Evolutionary conservation across 2,113 vertebrate species (phyloP).

Genomic region (Ammodytes marinus): DNA sequence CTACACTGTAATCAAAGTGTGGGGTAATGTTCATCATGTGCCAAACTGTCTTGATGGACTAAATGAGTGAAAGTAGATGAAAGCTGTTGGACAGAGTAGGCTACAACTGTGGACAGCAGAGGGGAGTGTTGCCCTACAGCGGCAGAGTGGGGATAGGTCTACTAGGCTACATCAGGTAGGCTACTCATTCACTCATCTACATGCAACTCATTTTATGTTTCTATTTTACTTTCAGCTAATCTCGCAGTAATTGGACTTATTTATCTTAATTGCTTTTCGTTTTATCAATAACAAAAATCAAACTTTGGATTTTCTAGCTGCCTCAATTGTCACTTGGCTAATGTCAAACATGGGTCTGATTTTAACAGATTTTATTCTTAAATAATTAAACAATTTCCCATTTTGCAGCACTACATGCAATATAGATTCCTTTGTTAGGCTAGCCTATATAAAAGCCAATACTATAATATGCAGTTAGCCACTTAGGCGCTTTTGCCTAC

Average conservation of each 20-base stretch:
- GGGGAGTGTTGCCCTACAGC: slow-evolving; percentile 53
- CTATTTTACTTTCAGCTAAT: background rate
- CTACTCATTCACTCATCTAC: background rate
- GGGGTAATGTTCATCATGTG: background rate
- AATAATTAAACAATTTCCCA: background rate
- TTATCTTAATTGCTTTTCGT: background rate
- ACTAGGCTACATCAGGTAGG: too few species aligned
- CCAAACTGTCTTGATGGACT: background rate
- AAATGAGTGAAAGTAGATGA: background rate
- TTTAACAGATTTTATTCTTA: background rate
- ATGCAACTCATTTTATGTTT: background rate
- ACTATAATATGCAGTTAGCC: background rate
- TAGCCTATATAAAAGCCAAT: background rate
- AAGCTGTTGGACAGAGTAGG: background rate
- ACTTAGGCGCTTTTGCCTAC: background rate
- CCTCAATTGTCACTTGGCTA: background rate
- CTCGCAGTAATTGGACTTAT: background rate
- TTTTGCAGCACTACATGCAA: background rate
- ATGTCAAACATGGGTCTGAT: background rate
- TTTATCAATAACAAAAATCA: background rate
- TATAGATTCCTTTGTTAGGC: background rate
- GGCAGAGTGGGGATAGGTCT: background rate
- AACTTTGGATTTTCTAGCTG: background rate
- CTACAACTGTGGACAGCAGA: slow-evolving; percentile 50
- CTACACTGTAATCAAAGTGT: background rate